Evolutionary conservation across 1,140 invertebrate genomes (phyloP), one percentile per base, ranked within the genome.

Genomic region (Pseudomyrmex pallidus): DNA sequence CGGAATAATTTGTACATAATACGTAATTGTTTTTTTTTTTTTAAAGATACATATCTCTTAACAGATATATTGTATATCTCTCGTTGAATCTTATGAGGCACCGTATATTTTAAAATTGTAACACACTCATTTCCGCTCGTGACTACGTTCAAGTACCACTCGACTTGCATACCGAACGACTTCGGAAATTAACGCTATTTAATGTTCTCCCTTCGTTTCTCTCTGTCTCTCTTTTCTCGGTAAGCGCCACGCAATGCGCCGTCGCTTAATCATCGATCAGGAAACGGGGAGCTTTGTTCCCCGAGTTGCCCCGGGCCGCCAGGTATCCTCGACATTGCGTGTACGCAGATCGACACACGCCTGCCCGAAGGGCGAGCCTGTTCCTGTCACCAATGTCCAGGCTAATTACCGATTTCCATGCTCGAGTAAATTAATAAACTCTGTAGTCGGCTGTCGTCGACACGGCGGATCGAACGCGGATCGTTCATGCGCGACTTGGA

Each of bases 341-440:
- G 74, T 85, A 82, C 74, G 84, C 52, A 62, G 68, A 87, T 84
- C 72, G 89, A 89, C 89, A 87, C 86, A 87, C 90, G 88, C 88
- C 86, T 84, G 91, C 91, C 92, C 89, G 90, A 88, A 91, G 92
- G 92, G 90, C 90, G 89, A 86, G 89, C 85, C 93, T 94, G 94
- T 88, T 92, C 88, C 90, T 94, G 94, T 94, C 94, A 94, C 91
- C 91, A 90, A 88, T 94, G 91, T 93, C 91, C 93, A 84, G 92
- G 91, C 92, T 94, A 94, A 94, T 94, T 94, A 93, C 35, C 91
- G 89, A 91, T 93, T 94, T 93, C 91, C 92, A 93, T 92, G 93
- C 93, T 91, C 91, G 93, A 93, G 93, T 94, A 93, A 93, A 93
- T 94, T 94, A 94, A 94, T 94, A 93, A 93, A 93, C 91, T 93